Conservation (phyloP, 2,797 vertebrate species). For the Sebastes ruberrimus region DNA sequence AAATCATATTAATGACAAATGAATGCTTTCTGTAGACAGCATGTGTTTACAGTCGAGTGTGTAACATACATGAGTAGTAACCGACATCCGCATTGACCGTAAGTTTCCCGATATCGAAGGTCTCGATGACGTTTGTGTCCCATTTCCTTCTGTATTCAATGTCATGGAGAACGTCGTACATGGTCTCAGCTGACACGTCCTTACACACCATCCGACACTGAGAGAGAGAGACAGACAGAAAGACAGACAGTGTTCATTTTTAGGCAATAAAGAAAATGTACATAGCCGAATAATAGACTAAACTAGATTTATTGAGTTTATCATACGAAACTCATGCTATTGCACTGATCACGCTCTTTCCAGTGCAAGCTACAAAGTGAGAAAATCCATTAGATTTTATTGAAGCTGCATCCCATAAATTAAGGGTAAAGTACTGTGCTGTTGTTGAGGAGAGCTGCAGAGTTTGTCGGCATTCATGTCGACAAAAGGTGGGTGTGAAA, state of each 20-base stretch:
- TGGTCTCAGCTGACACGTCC: slow-evolving; percentile 88
- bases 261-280: not conserved
- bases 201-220: slow-evolving; percentile 93
- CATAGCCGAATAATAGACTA: not conserved
- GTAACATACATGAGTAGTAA: slow-evolving; percentile 89
- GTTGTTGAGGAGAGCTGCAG: not conserved
- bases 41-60: not conserved
- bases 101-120: slow-evolving; percentile 94
- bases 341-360: not conserved
- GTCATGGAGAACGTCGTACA: slow-evolving; percentile 96
- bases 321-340: not conserved
- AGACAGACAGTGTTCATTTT: not conserved
- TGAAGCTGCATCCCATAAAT: slow-evolving; percentile 1
- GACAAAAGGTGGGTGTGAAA: not conserved
- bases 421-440: not conserved
- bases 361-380: not conserved
- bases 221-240: not conserved
- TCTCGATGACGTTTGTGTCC: slow-evolving; percentile 97
- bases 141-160: slow-evolving; percentile 93
- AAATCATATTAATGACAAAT: slow-evolving; percentile 4
- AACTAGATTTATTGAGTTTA: not conserved
- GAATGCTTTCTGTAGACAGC: not conserved
- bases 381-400: slow-evolving; percentile 21
- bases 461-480: not conserved
- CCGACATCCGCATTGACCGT: slow-evolving; percentile 95